Evolutionary conservation across 2,888 invertebrate genomes (phyloP).

Genomic region (Caenorhabditis macrosperma): DNA sequence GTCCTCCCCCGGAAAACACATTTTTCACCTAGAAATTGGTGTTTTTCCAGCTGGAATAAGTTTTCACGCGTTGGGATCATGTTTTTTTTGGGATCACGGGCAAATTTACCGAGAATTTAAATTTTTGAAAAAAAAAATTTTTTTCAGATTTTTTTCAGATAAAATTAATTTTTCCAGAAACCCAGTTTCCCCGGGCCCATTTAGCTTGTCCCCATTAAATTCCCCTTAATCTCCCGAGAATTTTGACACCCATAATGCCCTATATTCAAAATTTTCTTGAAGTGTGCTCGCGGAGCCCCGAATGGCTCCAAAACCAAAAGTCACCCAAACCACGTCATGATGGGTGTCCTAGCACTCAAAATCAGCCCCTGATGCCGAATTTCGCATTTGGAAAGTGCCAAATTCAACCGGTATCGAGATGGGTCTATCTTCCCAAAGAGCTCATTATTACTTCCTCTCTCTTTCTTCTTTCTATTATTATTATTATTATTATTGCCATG

Average conservation of each 20-base stretch:
- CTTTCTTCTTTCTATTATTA: not conserved
- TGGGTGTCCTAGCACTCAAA: not conserved
- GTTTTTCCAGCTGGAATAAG: not conserved
- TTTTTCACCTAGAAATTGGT: not conserved
- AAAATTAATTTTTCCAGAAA: too few relatives aligned
- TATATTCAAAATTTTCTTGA: too few relatives aligned
- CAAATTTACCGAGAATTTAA: too few relatives aligned
- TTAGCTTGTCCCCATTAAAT: too few relatives aligned
- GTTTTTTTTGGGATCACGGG: too few relatives aligned
- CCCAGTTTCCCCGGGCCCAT: too few relatives aligned
- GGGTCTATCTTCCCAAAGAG: not conserved
- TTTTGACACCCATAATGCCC: too few relatives aligned
- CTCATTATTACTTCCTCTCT: not conserved
- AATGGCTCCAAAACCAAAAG: not conserved
- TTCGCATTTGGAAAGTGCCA: not conserved
- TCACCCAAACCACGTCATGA: not conserved
- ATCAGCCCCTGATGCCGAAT: not conserved
- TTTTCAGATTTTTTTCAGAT: too few relatives aligned
- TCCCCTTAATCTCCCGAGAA: too few relatives aligned
- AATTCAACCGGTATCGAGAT: not conserved
- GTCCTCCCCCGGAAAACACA: too few relatives aligned
- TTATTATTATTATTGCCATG: conserved; percentile 15
- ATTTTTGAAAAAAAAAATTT: too few relatives aligned
- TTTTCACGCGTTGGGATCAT: too few relatives aligned
- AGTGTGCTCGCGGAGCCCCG: not conserved